Evolutionary conservation across 1,140 invertebrate species (phyloP), one percentile per base, ranked within the genome.

Genomic region (Drosophila cardini): DNA sequence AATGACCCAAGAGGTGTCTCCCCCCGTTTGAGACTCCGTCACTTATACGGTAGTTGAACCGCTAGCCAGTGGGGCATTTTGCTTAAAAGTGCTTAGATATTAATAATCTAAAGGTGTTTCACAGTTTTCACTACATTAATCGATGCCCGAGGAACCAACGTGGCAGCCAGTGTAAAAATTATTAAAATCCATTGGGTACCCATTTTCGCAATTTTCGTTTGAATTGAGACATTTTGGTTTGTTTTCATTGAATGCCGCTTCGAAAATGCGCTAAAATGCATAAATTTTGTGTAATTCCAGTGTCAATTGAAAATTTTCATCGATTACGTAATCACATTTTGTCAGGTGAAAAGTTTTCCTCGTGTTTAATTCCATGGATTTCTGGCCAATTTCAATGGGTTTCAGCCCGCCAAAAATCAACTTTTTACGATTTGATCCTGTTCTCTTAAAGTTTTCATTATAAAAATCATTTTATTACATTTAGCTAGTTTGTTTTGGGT

Each of bases 181-280:
- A 93, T 78, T 70, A 92, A 92, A 93, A 86, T 91, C 69, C 62
- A 73, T 91, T 86, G 79, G 92, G 93, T 94, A 95, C 95, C 95
- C 95, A 94, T 96, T 96, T 96, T 95, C 92, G 94, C 92, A 95
- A 96, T 94, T 94, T 95, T 84, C 93, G 90, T 93, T 93, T 93
- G 92, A 95, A 95, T 93, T 94, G 65, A 13, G 55, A 26, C 61
- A 68, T 79, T 82, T 78, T 52, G 64, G 68, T 80, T 77, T 74
- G 74, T 79, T 90, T 90, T 93, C 74, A 60, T 69, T 52, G 55
- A 30, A 77, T 86, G 74, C 72, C 43, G 64, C 55, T 45, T 63
- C 50, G 56, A 92, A 92, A 87, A 70, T 60, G 68, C 73, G 55
- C 58, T 32, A 76, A 78, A 74, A 78, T 74, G 15, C 75, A 53